Evolutionary conservation across 2,113 vertebrate species (phyloP).

Genomic region (Malurus cyaneus): DNA sequence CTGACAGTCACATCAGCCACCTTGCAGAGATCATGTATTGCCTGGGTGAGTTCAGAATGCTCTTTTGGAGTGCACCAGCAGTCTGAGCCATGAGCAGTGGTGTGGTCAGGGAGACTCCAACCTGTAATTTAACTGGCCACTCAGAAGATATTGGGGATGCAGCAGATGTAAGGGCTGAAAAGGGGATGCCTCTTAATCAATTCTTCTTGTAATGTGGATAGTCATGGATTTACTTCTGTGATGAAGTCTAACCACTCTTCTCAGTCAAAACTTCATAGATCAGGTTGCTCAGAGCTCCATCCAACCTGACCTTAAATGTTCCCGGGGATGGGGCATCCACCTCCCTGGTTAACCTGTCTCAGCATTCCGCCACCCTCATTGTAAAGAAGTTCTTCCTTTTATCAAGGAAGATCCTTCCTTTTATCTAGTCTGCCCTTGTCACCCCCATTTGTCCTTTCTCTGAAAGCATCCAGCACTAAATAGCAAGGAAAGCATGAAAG

Average conservation of each 20-base stretch:
- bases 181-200: background rate
- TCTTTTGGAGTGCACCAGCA: background rate
- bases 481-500: background rate
- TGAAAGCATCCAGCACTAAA: background rate
- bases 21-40: background rate
- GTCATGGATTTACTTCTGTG: background rate
- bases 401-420: background rate
- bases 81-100: background rate
- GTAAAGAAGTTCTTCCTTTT: background rate
- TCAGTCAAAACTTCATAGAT: background rate
- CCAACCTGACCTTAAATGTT: no score
- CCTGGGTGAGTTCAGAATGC: background rate
- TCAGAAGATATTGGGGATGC: background rate
- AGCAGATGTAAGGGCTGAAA: background rate
- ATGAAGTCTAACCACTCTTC: background rate
- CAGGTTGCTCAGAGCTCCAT: background rate
- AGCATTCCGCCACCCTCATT: fast-evolving
- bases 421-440: background rate
- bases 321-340: background rate
- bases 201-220: background rate
- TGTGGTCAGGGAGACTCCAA: background rate
- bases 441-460: background rate
- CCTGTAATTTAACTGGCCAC: background rate
- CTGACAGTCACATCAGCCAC: background rate
- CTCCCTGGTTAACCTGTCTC: background rate